Percentiles rank a stretch among this genome's conserved stretches.
phyloP scores from a whole-genome alignment of 2,888 invertebrate genomes.

The Pteria penguin region DNA sequence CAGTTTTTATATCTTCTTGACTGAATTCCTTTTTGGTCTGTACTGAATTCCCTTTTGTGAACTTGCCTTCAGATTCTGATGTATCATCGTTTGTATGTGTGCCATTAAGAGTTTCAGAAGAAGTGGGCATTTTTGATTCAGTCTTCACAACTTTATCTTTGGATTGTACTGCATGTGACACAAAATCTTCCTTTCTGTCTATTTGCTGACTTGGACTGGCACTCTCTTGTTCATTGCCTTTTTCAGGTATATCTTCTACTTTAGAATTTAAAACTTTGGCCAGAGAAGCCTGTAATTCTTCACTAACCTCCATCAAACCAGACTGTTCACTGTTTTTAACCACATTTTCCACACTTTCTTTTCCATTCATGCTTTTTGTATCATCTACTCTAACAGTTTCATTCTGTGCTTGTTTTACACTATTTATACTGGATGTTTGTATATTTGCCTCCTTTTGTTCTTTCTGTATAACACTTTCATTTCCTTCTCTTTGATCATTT shows the following conservation, averaged over 20 bases:
- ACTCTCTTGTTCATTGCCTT: background rate
- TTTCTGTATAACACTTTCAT: background rate
- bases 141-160: background rate
- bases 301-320: background rate
- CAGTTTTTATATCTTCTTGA: conserved; percentile 58
- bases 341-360: background rate
- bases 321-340: conserved; percentile 4
- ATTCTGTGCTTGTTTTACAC: background rate
- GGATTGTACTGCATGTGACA: background rate
- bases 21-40: conserved; percentile 27
- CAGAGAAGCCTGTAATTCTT: background rate
- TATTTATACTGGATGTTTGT: background rate
- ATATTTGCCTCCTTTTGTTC: background rate
- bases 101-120: background rate
- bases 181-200: background rate
- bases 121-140: background rate
- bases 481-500: background rate
- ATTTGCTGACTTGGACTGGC: background rate
- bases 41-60: background rate
- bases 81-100: background rate
- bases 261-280: background rate
- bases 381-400: background rate
- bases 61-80: background rate
- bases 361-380: background rate
- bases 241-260: background rate